Percentiles rank a stretch among this genome's conserved stretches.
These are phyloP conservation scores for Zaprionus nigranus DNA, from an alignment of 1,140 invertebrate genomes.

Conservation along the genomic window DNA sequence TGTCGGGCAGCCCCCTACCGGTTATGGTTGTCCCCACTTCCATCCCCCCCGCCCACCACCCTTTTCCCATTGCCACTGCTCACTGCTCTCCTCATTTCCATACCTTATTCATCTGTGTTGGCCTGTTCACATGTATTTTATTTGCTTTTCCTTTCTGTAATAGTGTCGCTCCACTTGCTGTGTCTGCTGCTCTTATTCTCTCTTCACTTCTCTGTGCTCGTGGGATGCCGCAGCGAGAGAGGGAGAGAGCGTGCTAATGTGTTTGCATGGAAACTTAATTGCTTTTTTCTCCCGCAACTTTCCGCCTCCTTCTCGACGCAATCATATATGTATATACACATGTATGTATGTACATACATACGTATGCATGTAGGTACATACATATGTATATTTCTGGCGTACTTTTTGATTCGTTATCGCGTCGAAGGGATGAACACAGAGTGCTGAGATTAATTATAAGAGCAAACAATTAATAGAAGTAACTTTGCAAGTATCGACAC, in stretches of 20 bases:
- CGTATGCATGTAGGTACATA: constrained; percentile 24
- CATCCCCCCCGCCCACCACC: not conserved
- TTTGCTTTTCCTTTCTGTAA: constrained; percentile 40
- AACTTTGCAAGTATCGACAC: not conserved
- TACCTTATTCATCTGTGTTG: constrained; percentile 14
- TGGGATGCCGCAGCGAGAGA: constrained; percentile 26
- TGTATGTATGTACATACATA: not conserved
- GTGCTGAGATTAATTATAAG: constrained; percentile 56
- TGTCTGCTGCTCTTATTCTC: not conserved
- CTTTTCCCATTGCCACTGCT: not conserved
- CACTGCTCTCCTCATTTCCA: not conserved
- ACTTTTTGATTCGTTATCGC: constrained; percentile 66
- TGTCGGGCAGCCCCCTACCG: constrained; percentile 40
- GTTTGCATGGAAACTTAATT: constrained; percentile 63
- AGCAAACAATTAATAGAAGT: constrained; percentile 49
- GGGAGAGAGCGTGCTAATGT: constrained; percentile 38
- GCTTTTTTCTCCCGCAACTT: constrained; percentile 47
- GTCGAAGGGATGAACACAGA: constrained; percentile 39
- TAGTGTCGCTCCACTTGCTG: constrained; percentile 4
- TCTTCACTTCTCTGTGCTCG: constrained; percentile 14
- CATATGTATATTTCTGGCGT: constrained; percentile 53
- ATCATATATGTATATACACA: too few relatives aligned
- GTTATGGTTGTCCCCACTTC: constrained; percentile 17
- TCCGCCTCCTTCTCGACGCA: not conserved
- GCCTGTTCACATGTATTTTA: constrained; percentile 41